Conservation (phyloP, 2,113 vertebrate species). For the Collichthys lucidus region DNA sequence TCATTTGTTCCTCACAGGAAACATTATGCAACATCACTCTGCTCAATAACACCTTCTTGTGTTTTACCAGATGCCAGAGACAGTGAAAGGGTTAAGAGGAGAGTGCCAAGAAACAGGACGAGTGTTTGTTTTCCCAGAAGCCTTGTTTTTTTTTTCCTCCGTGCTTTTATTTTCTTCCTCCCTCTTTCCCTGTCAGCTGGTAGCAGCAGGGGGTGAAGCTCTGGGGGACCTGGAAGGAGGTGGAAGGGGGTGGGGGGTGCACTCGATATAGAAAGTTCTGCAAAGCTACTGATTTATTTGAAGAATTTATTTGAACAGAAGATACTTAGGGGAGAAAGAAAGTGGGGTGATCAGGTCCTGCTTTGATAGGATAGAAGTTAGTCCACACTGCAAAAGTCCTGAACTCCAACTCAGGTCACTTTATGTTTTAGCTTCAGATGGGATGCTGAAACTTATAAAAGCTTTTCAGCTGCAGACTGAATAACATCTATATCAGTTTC, state of each 20-base stretch:
- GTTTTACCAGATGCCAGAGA: not conserved
- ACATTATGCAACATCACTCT: not conserved
- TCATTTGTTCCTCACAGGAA: conserved; percentile 3
- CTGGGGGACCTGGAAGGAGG: conserved; percentile 27
- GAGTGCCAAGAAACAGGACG: conserved; percentile 51
- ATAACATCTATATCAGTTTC: not conserved
- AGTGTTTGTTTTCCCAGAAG: conserved; percentile 72
- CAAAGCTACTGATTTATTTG: conserved; percentile 39
- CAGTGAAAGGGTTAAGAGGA: conserved; percentile 61
- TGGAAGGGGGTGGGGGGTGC: conserved; percentile 7
- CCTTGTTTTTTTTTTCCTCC: conserved; percentile 28
- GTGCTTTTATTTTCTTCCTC: conserved; percentile 53
- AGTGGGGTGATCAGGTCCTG: not conserved
- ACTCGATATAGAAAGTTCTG: conserved; percentile 35
- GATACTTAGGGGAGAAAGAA: conserved; percentile 1
- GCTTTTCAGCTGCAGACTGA: not conserved
- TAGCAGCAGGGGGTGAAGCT: conserved; percentile 59
- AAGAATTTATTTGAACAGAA: conserved; percentile 10
- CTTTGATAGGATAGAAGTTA: not conserved
- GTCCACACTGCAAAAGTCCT: not conserved
- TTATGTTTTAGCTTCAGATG: not conserved
- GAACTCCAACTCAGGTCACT: not conserved
- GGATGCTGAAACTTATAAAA: not conserved
- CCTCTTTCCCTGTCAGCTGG: conserved; percentile 64
- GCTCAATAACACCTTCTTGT: not conserved